A percentile compares a stretch with the other conserved stretches of the same genome.
Conservation (phyloP, 64 coral and sea anemone genomes). For the Actinia equina region DNA sequence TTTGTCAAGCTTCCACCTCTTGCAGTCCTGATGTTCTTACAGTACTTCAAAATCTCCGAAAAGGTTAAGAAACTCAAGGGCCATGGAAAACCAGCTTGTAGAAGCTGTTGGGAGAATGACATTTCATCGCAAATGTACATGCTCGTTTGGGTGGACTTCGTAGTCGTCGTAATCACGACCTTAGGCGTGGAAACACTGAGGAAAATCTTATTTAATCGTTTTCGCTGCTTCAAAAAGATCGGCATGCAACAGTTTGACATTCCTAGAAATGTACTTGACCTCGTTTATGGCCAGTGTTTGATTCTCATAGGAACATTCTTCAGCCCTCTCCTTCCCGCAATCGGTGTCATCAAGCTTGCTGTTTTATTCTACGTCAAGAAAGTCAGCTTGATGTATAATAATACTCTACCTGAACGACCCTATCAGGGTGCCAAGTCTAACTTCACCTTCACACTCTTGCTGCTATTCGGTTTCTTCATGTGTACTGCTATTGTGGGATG, state of each 20-base stretch:
- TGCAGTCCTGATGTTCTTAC: slow-evolving; percentile 61
- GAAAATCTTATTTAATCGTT: slow-evolving; percentile 47
- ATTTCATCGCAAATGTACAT: slow-evolving; percentile 92
- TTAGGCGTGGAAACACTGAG: slow-evolving; percentile 57
- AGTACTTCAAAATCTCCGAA: slow-evolving; percentile 44
- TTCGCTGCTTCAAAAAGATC: slow-evolving; percentile 39
- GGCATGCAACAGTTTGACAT: slow-evolving; percentile 87
- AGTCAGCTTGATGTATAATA: slow-evolving; percentile 75
- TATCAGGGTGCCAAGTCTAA: slow-evolving; percentile 74
- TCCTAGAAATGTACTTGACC: slow-evolving; percentile 75
- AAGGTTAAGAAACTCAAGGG: neutral
- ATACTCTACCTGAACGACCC: slow-evolving; percentile 68
- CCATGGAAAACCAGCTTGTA: slow-evolving; percentile 32
- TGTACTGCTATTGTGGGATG: slow-evolving; percentile 71
- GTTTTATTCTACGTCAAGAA: slow-evolving; percentile 88
- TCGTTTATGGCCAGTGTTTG: slow-evolving; percentile 86
- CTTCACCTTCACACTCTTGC: slow-evolving; percentile 72
- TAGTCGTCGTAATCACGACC: slow-evolving; percentile 67
- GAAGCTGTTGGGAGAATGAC: slow-evolving; percentile 83
- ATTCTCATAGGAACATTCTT: slow-evolving; percentile 81
- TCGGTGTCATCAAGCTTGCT: slow-evolving; percentile 67
- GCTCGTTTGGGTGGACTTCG: slow-evolving; percentile 85
- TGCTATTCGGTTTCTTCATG: slow-evolving; percentile 77
- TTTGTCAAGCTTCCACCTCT: slow-evolving; percentile 74
- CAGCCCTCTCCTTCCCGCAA: slow-evolving; percentile 62